Base-by-base conservation (phyloP, 2,888 invertebrate genomes). In the Ormia ochracea region DNA sequence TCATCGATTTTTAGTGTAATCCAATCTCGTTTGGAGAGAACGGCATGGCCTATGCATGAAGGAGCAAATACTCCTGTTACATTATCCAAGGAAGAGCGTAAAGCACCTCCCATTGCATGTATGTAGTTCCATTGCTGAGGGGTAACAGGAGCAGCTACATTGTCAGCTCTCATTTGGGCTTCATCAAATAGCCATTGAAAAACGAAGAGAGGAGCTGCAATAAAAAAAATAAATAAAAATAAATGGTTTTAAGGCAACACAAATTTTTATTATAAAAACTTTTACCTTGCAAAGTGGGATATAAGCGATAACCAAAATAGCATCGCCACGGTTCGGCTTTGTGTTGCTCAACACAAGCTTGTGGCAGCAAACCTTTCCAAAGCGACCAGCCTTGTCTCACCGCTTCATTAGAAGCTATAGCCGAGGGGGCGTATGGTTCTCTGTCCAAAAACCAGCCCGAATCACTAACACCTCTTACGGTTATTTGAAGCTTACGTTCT, bases 141-240 rank as follows among this genome's bases (percentile, higher is more conserved):
- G 12, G 96, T 95, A 2, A 96, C 94, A 1, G 97, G 97, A 0
- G 96, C 94, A 0, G 96, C 95, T 1, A 98, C 96, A 85, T 97
- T 97, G 88, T 97, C 96, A 0, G 96, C 96, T 31, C 95, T 94
- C 92, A 98, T 94, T 91, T 98, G 98, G 3, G 97, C 97, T 87
- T 97, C 97, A 88, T 98, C 98, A 88, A 97, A 98, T 59, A 98
- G 91, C 93, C 97, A 97, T 92, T 98, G 98, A 88, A 98, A 96
- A 23, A 98, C 94, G 88, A 98, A 98, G 26, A 98, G 91, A 0
- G 97, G 96, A 61, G 96, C 97, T 89, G 76, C 0, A 73, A 70
- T 33, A 4, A 48, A 19, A 19, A 9, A 14, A 12, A 19, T 89
- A 87, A 52, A 21, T 26, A 7, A 14, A 19, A 10, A 17, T 12